These are phyloP conservation scores for Philotrypesis tridentata DNA, from an alignment of 1,140 invertebrate species.

Conservation along the genomic window DNA sequence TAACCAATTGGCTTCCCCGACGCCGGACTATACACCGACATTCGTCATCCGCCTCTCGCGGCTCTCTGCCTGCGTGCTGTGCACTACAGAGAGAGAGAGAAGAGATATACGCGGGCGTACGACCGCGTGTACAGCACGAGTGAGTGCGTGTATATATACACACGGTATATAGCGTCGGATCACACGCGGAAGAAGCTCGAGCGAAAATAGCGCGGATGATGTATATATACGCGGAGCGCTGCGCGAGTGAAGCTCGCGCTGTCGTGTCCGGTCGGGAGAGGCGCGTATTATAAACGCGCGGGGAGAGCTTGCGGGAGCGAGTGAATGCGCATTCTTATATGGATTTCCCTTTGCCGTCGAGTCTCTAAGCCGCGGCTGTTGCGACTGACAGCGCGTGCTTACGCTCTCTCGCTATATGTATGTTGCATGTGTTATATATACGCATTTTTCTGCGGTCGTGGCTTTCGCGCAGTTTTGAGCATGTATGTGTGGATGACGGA, in stretches of 20 bases:
- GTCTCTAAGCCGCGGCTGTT: neutral
- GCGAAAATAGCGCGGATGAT: no score
- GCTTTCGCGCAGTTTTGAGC: no score
- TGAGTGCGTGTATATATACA: conserved; percentile 29
- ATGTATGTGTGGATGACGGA: no score
- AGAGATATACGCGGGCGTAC: neutral
- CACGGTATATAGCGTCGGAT: no score
- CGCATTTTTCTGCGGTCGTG: no score
- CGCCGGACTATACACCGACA: neutral
- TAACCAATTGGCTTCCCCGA: conserved; percentile 3
- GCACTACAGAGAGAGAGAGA: neutral
- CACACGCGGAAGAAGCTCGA: neutral
- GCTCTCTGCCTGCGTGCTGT: no score
- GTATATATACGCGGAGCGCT: neutral
- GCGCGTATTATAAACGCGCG: conserved; percentile 14
- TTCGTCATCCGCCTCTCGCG: conserved; percentile 21
- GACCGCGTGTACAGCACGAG: neutral
- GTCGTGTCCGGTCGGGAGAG: neutral
- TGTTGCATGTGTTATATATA: no score
- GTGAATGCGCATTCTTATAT: conserved; percentile 15
- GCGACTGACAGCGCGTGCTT: no score
- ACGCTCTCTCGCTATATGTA: no score
- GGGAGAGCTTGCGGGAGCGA: neutral
- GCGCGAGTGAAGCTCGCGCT: neutral
- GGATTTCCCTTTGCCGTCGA: conserved; percentile 30